Conservation (phyloP, 2,888 invertebrate species). For the Disparrhopalites patrizii region DNA sequence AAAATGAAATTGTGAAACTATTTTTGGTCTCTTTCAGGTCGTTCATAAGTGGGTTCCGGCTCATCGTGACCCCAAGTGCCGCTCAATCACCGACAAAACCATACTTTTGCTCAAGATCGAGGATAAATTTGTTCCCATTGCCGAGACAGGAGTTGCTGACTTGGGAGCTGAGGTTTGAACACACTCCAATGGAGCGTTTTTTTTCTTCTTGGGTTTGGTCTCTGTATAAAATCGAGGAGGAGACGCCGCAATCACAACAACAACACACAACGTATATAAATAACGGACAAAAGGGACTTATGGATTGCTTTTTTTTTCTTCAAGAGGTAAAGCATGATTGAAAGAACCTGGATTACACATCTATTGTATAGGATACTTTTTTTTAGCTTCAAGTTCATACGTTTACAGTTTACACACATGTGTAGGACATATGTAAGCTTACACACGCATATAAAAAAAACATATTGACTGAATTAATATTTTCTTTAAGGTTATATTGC, state of each 20-base stretch:
- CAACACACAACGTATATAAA: not conserved
- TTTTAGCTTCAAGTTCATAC: too few relatives aligned
- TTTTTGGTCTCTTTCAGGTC: slow-evolving; percentile 56
- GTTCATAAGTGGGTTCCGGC: slow-evolving; percentile 93
- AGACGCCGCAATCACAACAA: not conserved
- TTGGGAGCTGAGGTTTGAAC: slow-evolving; percentile 61
- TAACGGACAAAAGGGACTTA: not conserved
- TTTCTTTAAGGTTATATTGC: not conserved
- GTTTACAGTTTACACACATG: too few relatives aligned
- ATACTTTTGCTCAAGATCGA: slow-evolving; percentile 89
- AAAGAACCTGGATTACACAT: too few relatives aligned
- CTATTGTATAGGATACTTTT: too few relatives aligned
- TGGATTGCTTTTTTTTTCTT: not conserved
- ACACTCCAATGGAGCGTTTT: too few relatives aligned
- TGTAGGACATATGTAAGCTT: not conserved
- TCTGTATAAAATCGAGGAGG: too few relatives aligned
- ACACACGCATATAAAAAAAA: not conserved
- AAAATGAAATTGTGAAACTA: slow-evolving; percentile 27
- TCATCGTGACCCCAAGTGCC: slow-evolving; percentile 77
- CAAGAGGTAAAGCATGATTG: not conserved
- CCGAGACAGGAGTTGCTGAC: slow-evolving; percentile 80
- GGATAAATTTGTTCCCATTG: slow-evolving; percentile 81
- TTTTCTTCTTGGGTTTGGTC: too few relatives aligned
- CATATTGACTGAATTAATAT: slow-evolving; percentile 1
- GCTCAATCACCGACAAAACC: slow-evolving; percentile 88